phyloP scores from a whole-genome alignment of 1,140 invertebrate genomes.

The Chymomyza costata region DNA sequence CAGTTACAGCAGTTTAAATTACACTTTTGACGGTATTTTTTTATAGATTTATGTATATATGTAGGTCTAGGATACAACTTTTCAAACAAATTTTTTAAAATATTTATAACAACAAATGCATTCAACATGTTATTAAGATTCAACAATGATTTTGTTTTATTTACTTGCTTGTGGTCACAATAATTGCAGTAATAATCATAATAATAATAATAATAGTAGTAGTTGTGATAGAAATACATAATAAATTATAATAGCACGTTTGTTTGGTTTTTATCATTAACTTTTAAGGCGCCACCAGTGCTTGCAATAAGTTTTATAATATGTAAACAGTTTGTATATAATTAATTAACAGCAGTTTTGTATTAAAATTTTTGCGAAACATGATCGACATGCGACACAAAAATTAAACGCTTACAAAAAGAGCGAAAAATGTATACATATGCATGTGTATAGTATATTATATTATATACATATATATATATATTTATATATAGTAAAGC shows the following conservation, averaged over 20 bases:
- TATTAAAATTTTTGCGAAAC: neutral
- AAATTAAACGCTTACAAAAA: constrained; percentile 38
- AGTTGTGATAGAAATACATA: constrained; percentile 16
- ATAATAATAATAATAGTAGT: constrained; percentile 32
- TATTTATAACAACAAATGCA: too few species aligned
- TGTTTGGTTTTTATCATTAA: constrained; percentile 17
- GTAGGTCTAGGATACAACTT: too few species aligned
- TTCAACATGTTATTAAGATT: constrained; percentile 37
- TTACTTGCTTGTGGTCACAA: constrained; percentile 36
- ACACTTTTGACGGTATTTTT: too few species aligned
- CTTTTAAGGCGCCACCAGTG: too few species aligned
- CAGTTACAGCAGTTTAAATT: too few species aligned
- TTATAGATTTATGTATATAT: too few species aligned
- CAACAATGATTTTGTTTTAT: constrained; percentile 52
- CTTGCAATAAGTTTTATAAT: too few species aligned
- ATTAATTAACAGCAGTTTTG: neutral
- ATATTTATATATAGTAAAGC: constrained; percentile 1
- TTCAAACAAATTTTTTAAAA: too few species aligned
- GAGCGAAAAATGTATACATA: constrained; percentile 1
- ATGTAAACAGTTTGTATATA: constrained; percentile 31
- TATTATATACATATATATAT: constrained; percentile 7
- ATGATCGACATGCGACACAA: too few species aligned
- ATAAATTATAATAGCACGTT: constrained; percentile 56
- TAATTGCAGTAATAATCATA: constrained; percentile 36
- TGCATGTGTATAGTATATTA: constrained; percentile 5